Base-by-base conservation (phyloP, 2,113 vertebrate genomes). In the Pseudorhombus dupliciocellatus region DNA sequence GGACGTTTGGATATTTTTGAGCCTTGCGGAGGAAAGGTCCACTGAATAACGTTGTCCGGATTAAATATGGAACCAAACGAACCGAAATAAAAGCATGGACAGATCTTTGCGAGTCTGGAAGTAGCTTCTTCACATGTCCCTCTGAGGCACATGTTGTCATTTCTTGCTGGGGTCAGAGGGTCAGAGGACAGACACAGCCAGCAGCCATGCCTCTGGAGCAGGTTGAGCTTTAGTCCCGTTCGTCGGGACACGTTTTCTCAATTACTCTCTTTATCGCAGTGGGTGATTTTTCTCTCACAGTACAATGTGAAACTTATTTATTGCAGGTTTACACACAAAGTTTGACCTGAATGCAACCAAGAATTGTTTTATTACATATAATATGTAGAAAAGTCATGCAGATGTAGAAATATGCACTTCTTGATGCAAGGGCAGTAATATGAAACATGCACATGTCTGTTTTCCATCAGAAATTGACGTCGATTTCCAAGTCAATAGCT, bases 151-250 rank as follows among this genome's bases (percentile, higher is more conserved):
- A 42, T 69, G 63, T 70, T 65, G 51, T 61, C 0, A 20, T 89
- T 89, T 87, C 72, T 83, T 73, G 69, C 73, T 34, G 21, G 66
- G 84, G 86, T 86, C 81, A 85, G 67, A 79, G 67, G 84, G 86
- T 86, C 81, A 86, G 70, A 85, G 84, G 76, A 82, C 83, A 75
- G 3, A 58, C 61, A 71, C 65, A 60, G 77, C 84, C 66, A 50
- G 56, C 44, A 86, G 88, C 5, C 3, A 67, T n/a, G 46, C 66
- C 84, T 73, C 64, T 64, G 31, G 53, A 40, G 52, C 67, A 85
- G 66, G 30, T 68, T 59, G 21, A 54, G 61, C 42, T 78, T 55
- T 24, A 51, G 44, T 61, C 74, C 11, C 28, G 20, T 40, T 26
- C 42, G 42, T 25, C 21, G 8, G 22, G 22, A 68, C 75, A 86